Conservation (phyloP, 2,113 vertebrate genomes). For the Beaufortia kweichowensis region DNA sequence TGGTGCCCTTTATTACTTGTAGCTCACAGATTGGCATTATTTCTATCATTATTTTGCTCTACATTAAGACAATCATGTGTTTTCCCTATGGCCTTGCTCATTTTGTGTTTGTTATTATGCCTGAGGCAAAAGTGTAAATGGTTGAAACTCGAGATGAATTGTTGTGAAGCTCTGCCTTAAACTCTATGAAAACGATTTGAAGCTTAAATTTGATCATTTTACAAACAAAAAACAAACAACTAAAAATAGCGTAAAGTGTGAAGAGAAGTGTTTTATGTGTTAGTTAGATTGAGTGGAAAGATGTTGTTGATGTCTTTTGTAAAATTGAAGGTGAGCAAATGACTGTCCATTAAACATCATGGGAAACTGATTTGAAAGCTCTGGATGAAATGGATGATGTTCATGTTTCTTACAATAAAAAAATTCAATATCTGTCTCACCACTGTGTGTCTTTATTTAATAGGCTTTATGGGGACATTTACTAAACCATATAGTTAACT, state of each 20-base stretch:
- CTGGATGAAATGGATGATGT: conserved; percentile 22
- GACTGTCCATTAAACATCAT: background rate
- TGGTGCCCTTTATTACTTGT: background rate
- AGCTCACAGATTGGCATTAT: background rate
- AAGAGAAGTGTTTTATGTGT: conserved; percentile 1
- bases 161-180: conserved; percentile 28
- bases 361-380: conserved; percentile 1
- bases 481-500: background rate
- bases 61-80: conserved; percentile 34
- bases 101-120: conserved; percentile 6
- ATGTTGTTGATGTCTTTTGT: background rate
- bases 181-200: conserved; percentile 15
- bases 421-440: background rate
- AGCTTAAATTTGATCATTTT: conserved; percentile 36
- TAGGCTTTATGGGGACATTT: background rate
- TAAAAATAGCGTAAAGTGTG: background rate
- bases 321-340: background rate
- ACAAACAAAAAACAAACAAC: background rate
- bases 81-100: background rate
- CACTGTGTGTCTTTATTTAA: conserved; percentile 27
- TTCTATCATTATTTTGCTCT: background rate
- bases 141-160: background rate
- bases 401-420: conserved; percentile 50
- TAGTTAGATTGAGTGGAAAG: conserved; percentile 2
- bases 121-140: background rate